Evolutionary conservation across 2,888 invertebrate species (phyloP), one percentile per base, ranked within the genome.

Genomic region (Drosophila bunnanda): DNA sequence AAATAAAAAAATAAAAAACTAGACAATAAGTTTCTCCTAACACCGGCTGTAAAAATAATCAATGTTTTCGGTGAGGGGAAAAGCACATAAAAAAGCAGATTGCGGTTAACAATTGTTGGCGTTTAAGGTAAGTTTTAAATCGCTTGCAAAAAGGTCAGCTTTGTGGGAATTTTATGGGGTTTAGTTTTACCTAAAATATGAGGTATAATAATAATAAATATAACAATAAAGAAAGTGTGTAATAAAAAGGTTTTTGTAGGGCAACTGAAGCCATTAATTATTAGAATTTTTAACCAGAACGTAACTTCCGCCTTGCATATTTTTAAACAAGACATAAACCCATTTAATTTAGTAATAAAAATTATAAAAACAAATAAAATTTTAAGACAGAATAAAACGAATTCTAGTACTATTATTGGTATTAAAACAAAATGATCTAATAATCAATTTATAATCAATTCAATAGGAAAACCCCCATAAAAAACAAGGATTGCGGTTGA

Each of bases 381-480:
- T 1, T 10, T 10, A 2, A 10, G 4, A 0, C 10, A 44, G 0
- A 28, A n/a, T 28, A n/a, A 10, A 46, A 44, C 2, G n/a, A 50
- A 32, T 20, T 15, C 20, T 50, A 20, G 2, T 4, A 8, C 17
- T 1, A 34, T 34, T 34, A 3, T 1, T 20, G 6, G 9, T 22
- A 15, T 4, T 2, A 9, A 6, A 34, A 50, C 13, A 5, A 34
- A 34, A 13, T 22, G 13, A 34, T 32, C 5, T 34, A 57, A 68
- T 48, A 67, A 48, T 41, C 69, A 39, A 68, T 67, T 67, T 68
- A 68, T 48, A 67, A 48, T 41, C 69, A 39, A 68, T 67, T 67
- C 55, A 5, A 17, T 17, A 25, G 53, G 15, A 17, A 13, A 38
- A 4, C n/a, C 10, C n/a, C 13, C 46, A 68, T 48, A 54, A 68